Evolutionary conservation across 2,888 invertebrate genomes (phyloP).

Genomic region (Selenia dentaria): DNA sequence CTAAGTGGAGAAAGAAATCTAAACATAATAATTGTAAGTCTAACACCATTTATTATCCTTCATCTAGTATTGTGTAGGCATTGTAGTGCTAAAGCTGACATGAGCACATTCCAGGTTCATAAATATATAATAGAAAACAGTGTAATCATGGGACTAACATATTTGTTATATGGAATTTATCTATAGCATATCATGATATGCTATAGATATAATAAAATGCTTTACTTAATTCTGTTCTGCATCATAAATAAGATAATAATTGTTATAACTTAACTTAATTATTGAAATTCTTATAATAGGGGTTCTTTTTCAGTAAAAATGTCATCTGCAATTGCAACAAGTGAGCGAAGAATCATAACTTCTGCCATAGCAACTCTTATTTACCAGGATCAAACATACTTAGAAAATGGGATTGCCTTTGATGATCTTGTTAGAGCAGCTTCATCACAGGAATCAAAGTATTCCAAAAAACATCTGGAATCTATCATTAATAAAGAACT

Average conservation of each 20-base stretch:
- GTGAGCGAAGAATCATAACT: slow-evolving; percentile 84
- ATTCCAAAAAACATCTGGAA: slow-evolving; percentile 86
- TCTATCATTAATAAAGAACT: slow-evolving; percentile 89
- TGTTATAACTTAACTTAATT: no score
- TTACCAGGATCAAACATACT: slow-evolving; percentile 88
- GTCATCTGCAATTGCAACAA: slow-evolving; percentile 67
- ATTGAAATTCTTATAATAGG: no score
- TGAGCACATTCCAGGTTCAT: no score
- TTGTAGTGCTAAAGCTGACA: no score
- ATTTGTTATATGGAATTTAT: no score
- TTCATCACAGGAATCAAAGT: slow-evolving; percentile 86
- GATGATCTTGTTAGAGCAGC: slow-evolving; percentile 87
- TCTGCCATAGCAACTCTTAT: slow-evolving; percentile 89
- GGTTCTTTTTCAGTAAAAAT: slow-evolving; percentile 62
- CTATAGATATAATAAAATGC: no score
- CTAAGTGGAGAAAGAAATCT: slow-evolving; percentile 86
- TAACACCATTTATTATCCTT: neutral
- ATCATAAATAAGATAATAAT: no score
- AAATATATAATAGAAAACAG: no score
- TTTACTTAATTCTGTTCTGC: no score
- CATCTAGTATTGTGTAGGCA: no score
- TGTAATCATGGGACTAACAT: no score
- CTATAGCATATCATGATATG: no score
- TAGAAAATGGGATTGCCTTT: slow-evolving; percentile 89
- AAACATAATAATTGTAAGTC: slow-evolving; percentile 64